These are phyloP conservation scores for Ichneumoninae sp. DNA, from an alignment of 2,888 invertebrate species.

Conservation along the genomic window DNA sequence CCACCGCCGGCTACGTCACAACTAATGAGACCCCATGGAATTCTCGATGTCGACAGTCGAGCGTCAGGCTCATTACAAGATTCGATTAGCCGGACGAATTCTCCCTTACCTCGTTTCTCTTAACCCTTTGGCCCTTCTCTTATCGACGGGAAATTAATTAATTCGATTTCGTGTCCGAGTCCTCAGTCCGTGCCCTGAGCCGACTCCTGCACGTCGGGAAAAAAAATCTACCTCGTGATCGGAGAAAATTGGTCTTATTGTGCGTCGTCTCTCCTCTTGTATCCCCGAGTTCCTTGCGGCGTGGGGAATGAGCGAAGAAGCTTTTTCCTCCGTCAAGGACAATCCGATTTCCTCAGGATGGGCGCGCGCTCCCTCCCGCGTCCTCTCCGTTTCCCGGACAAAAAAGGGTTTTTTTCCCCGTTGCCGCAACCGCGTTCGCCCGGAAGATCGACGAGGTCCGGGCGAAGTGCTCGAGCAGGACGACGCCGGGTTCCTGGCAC, in stretches of 20 bases:
- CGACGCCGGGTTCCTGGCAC: constrained; percentile 15
- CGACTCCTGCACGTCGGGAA: background rate
- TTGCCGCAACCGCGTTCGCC: constrained; percentile 30
- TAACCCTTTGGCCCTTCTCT: constrained; percentile 29
- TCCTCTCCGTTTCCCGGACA: background rate
- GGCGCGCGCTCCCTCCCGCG: background rate
- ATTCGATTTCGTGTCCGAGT: constrained; percentile 45
- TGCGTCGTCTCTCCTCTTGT: constrained; percentile 26
- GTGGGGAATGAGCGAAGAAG: constrained; percentile 45
- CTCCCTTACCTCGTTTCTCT: constrained; percentile 22
- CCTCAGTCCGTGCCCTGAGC: background rate
- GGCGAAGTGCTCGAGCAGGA: constrained; percentile 24
- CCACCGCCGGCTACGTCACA: background rate
- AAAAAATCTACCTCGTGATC: constrained; percentile 49
- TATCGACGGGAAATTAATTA: constrained; percentile 57
- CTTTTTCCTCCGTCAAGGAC: constrained; percentile 62
- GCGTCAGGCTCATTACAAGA: constrained; percentile 34
- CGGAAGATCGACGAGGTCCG: constrained; percentile 49
- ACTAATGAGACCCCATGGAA: constrained; percentile 8
- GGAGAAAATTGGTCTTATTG: constrained; percentile 68
- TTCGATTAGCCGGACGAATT: constrained; percentile 39
- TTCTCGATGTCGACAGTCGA: constrained; percentile 15
- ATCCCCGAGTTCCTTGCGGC: constrained; percentile 9
- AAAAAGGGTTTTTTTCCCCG: constrained; percentile 34
- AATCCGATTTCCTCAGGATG: constrained; percentile 67